These are phyloP conservation scores for Cryptophagus acutangulus DNA, from an alignment of 2,888 invertebrate species.

Conservation along the genomic window DNA sequence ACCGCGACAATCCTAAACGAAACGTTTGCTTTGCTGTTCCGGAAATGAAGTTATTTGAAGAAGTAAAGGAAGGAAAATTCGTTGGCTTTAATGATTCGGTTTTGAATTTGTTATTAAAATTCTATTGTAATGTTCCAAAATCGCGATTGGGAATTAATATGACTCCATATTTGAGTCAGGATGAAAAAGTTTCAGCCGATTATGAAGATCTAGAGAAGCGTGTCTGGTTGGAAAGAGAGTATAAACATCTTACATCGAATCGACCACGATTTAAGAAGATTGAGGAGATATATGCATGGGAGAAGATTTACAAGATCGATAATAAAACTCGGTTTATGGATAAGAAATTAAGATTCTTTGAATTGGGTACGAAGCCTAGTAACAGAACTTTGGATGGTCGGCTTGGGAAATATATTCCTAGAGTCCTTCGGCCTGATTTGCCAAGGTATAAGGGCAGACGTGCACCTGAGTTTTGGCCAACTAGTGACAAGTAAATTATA, in stretches of 20 bases:
- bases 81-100: constrained; percentile 77
- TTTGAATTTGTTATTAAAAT: constrained; percentile 65
- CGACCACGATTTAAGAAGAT: constrained; percentile 57
- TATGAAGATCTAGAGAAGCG: constrained; percentile 65
- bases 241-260: constrained; percentile 66
- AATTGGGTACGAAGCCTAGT: constrained; percentile 58
- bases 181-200: constrained; percentile 58
- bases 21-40: constrained; percentile 79
- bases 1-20: constrained; percentile 61
- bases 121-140: constrained; percentile 67
- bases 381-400: constrained; percentile 65
- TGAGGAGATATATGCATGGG: constrained; percentile 77
- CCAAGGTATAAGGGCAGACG: constrained; percentile 59
- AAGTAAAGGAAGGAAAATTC: constrained; percentile 61
- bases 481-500: too few species aligned
- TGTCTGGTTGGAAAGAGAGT: constrained; percentile 63
- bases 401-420: constrained; percentile 65
- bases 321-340: constrained; percentile 66
- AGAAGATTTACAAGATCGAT: constrained; percentile 73
- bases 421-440: constrained; percentile 56
- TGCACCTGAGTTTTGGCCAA: constrained; percentile 67
- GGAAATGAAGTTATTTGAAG: constrained; percentile 68
- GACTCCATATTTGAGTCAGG: constrained; percentile 67
- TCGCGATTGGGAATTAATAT: constrained; percentile 57
- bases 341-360: constrained; percentile 65